These are phyloP conservation scores for Hypotaenidia philippensis DNA, from an alignment of 2,797 vertebrate genomes.

Conservation along the genomic window DNA sequence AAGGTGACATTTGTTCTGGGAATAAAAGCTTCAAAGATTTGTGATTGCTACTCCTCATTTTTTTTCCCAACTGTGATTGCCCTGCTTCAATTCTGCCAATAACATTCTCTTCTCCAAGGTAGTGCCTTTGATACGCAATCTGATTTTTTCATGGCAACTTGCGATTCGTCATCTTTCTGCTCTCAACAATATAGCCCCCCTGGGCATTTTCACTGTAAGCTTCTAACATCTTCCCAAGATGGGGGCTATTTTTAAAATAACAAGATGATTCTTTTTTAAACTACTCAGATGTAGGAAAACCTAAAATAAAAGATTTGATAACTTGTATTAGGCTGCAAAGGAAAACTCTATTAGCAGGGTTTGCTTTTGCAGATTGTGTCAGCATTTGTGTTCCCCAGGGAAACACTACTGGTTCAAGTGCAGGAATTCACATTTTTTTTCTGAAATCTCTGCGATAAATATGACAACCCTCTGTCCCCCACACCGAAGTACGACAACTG, in stretches of 20 bases:
- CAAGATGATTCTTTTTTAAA: not conserved
- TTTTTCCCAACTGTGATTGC: not conserved
- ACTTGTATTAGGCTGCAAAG: not conserved
- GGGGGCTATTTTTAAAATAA: not conserved
- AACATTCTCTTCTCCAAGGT: not conserved
- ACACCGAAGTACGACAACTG: not conserved
- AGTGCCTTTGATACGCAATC: not conserved
- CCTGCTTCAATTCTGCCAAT: not conserved
- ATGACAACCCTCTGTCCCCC: not conserved
- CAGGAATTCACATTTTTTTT: not conserved
- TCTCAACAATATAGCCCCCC: not conserved
- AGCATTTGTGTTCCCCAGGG: not conserved
- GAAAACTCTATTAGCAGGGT: not conserved
- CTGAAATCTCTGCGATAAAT: conserved; percentile 3
- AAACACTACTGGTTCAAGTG: not conserved
- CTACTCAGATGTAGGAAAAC: not conserved
- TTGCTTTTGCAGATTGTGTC: not conserved
- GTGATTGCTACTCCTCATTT: not conserved
- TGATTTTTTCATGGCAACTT: not conserved
- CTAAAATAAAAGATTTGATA: not conserved
- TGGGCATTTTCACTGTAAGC: not conserved
- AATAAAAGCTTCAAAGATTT: not conserved
- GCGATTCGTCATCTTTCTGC: not conserved
- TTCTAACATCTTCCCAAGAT: not conserved
- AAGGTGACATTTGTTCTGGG: not conserved